Conservation (phyloP, 2,113 vertebrate genomes). For the Casuarius casuarius region DNA sequence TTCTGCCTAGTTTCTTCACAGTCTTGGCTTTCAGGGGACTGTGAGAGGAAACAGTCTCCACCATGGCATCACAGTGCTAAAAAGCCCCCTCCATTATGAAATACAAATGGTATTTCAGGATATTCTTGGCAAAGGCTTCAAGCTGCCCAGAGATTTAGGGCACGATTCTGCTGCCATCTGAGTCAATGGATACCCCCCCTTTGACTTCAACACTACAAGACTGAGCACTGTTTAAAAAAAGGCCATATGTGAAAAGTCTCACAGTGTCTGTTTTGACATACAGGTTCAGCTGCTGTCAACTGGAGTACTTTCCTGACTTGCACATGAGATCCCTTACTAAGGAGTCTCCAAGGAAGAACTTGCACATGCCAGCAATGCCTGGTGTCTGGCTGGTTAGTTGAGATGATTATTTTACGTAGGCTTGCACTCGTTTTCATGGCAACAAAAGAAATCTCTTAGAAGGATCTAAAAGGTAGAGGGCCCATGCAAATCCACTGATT, state of each 20-base stretch:
- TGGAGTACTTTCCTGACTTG: not conserved
- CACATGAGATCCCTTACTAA: not conserved
- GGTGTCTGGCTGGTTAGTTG: not conserved
- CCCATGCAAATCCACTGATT: not conserved
- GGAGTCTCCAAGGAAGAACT: not conserved
- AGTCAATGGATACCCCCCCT: not conserved
- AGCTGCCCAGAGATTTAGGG: not conserved
- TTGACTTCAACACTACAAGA: not conserved
- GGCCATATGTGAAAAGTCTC: not conserved
- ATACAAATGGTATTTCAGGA: not conserved
- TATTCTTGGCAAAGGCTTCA: slow-evolving; percentile 37
- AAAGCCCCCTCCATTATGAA: not conserved
- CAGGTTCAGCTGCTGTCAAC: not conserved
- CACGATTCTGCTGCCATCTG: not conserved
- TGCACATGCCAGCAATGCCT: not conserved
- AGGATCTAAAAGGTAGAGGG: not conserved
- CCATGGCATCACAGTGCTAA: not conserved
- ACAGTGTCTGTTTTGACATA: not conserved
- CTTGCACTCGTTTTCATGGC: not conserved
- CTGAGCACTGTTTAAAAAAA: not conserved
- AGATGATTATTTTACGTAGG: not conserved
- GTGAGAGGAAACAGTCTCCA: slow-evolving; percentile 38
- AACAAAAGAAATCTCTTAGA: not conserved
- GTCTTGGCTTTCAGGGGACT: slow-evolving; percentile 48
- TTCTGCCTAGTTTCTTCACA: slow-evolving; percentile 71